Conservation (phyloP, 2,888 invertebrate species). For the Tetropium fuscum region DNA sequence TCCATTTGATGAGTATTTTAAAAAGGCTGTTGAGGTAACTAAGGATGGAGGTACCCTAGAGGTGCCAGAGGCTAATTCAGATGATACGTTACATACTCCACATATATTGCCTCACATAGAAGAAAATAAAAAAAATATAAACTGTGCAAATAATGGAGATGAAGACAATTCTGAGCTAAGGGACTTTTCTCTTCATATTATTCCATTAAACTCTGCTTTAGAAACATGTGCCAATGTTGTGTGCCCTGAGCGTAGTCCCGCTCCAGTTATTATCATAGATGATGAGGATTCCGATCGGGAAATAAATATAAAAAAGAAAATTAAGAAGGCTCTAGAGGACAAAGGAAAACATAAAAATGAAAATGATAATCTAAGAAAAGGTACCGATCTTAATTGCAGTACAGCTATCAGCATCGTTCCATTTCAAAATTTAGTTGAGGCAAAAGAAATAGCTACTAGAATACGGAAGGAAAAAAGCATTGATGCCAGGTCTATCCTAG, state of each 20-base stretch:
- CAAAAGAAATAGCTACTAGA: constrained; percentile 9
- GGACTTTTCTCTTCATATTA: constrained; percentile 33
- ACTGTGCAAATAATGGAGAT: constrained; percentile 13
- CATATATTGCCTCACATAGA: constrained; percentile 75
- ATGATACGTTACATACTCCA: constrained; percentile 86
- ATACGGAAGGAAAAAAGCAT: neutral
- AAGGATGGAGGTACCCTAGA: constrained; percentile 64
- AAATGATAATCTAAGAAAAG: constrained; percentile 27
- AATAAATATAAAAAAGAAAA: constrained; percentile 42
- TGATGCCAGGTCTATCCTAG: neutral
- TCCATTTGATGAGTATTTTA: constrained; percentile 95
- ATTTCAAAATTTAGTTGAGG: constrained; percentile 25
- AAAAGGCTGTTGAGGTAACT: constrained; percentile 83
- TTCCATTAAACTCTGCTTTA: constrained; percentile 17
- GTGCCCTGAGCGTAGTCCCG: neutral
- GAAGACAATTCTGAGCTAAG: constrained; percentile 30
- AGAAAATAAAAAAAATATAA: constrained; percentile 37
- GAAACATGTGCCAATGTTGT: constrained; percentile 26
- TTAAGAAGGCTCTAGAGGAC: constrained; percentile 47
- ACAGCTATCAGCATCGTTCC: constrained; percentile 35
- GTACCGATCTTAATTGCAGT: constrained; percentile 19
- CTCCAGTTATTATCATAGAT: constrained; percentile 39
- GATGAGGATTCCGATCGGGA: constrained; percentile 28
- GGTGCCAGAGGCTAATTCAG: constrained; percentile 59
- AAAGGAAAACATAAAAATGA: constrained; percentile 40